A percentile compares a stretch with the other conserved stretches of the same genome.
These are phyloP conservation scores for Diarsia rubi DNA, from an alignment of 2,888 invertebrate species.

Conservation along the genomic window DNA sequence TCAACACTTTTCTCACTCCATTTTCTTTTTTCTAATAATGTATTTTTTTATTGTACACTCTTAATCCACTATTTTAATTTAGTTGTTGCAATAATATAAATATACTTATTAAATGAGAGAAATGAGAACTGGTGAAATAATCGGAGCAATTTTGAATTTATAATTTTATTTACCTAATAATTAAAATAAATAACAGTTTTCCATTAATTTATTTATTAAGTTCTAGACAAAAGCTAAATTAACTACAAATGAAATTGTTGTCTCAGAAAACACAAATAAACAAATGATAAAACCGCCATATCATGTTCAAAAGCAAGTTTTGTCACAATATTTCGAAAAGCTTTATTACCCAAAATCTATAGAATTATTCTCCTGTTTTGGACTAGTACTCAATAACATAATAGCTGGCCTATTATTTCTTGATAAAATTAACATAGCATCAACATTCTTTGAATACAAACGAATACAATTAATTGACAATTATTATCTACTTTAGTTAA, in stretches of 20 bases:
- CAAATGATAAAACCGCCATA: conserved; percentile 13
- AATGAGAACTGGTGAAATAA: too few relatives aligned
- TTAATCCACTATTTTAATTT: too few relatives aligned
- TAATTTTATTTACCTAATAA: background rate
- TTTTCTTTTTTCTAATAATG: too few relatives aligned
- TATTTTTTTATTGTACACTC: too few relatives aligned
- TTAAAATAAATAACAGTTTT: background rate
- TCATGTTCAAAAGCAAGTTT: conserved; percentile 8
- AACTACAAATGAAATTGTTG: conserved; percentile 2
- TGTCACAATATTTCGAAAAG: conserved; percentile 16
- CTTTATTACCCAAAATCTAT: conserved; percentile 35
- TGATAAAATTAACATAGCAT: conserved; percentile 52
- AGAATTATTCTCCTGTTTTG: conserved; percentile 35
- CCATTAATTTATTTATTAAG: background rate
- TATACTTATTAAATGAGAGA: too few relatives aligned
- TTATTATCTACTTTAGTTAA: conserved; percentile 27
- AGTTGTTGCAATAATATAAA: too few relatives aligned
- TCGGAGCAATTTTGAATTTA: too few relatives aligned
- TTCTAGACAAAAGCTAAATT: background rate
- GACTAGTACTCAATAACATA: conserved; percentile 41
- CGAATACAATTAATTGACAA: conserved; percentile 55
- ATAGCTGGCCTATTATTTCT: conserved; percentile 43
- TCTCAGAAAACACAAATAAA: conserved; percentile 1
- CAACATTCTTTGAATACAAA: conserved; percentile 53
- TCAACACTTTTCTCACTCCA: too few relatives aligned